Percentiles rank a stretch among this genome's conserved stretches.
Evolutionary conservation across 1,140 invertebrate species (phyloP).

Genomic region (Cylas formicarius): DNA sequence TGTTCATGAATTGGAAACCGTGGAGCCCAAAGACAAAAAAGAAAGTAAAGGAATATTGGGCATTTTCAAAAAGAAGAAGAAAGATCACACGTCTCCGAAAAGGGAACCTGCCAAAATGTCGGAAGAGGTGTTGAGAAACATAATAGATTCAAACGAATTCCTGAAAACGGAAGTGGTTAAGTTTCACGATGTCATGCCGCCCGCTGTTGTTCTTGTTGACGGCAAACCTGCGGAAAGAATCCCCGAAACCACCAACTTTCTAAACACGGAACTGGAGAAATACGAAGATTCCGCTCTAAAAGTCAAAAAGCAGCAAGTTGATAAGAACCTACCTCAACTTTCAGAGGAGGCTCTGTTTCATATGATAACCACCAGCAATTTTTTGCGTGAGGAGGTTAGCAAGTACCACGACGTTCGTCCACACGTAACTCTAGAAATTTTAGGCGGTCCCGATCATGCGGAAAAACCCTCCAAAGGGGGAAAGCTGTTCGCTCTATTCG

Average conservation of each 20-base stretch:
- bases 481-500: conserved; percentile 21
- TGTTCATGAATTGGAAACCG: not conserved
- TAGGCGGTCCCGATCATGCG: conserved; percentile 5
- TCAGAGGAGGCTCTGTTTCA: conserved; percentile 10
- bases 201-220: too few species aligned
- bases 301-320: not conserved
- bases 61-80: conserved; percentile 7
- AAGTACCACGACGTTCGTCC: conserved; percentile 18
- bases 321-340: conserved; percentile 7
- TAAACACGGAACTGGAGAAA: conserved; percentile 26
- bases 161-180: conserved; percentile 18
- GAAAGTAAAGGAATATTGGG: conserved; percentile 12
- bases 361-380: conserved; percentile 14
- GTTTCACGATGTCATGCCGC: conserved; percentile 25
- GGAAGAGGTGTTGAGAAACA: not conserved
- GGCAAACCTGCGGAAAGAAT: conserved; percentile 13
- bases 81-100: not conserved
- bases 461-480: conserved; percentile 18
- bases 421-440: conserved; percentile 5
- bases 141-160: conserved; percentile 16
- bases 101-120: too few species aligned
- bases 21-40: not conserved
- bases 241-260: conserved; percentile 22
- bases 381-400: conserved; percentile 21
- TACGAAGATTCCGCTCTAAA: conserved; percentile 13